Conservation (phyloP, 2,888 invertebrate genomes). For the Drosophila ochracea region DNA sequence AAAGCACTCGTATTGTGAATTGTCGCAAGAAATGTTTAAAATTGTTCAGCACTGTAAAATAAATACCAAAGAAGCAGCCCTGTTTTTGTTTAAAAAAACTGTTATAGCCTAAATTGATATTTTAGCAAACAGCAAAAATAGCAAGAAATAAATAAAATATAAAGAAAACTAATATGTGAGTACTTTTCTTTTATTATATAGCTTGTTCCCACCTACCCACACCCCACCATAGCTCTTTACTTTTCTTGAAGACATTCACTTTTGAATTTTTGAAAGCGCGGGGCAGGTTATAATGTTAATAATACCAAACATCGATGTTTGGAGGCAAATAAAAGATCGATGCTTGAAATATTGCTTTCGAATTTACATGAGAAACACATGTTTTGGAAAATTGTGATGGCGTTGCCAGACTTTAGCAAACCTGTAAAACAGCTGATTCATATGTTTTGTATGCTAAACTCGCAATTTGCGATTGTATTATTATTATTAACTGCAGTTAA, state of each 20-base stretch:
- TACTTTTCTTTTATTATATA: neutral
- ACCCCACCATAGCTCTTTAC: neutral
- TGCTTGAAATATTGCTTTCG: neutral
- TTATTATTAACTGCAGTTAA: constrained; percentile 5
- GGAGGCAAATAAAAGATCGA: neutral
- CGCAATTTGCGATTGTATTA: neutral
- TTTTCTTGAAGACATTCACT: neutral
- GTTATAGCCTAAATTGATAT: neutral
- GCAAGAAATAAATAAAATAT: too few relatives aligned
- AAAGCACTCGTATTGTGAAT: neutral
- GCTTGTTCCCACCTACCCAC: neutral
- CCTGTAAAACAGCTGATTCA: constrained; percentile 40
- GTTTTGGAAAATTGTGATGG: neutral
- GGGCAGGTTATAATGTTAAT: neutral
- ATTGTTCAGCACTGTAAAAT: neutral
- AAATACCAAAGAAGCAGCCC: neutral
- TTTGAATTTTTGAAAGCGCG: neutral
- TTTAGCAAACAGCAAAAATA: neutral
- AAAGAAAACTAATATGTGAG: neutral
- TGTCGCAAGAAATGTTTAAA: neutral
- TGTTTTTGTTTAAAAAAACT: neutral
- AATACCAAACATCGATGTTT: neutral
- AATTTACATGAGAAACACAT: neutral
- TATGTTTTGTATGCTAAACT: constrained; percentile 25
- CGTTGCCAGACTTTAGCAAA: constrained; percentile 9